Percentiles rank a stretch among this genome's conserved stretches.
phyloP scores from a whole-genome alignment of 2,888 invertebrate species.

The Rugalucina vietnamica region DNA sequence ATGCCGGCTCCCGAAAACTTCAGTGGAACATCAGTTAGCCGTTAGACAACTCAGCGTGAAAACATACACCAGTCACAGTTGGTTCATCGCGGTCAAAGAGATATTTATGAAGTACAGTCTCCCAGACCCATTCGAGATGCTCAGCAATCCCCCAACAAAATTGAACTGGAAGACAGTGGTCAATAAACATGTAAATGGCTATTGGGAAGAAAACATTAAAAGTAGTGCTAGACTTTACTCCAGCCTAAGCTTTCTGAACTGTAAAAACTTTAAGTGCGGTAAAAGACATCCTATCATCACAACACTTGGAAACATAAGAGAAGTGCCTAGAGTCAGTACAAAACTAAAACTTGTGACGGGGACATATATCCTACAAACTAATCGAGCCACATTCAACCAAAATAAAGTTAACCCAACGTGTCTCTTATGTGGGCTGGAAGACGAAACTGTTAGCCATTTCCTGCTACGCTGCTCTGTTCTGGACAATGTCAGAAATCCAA shows the following conservation, averaged over 20 bases:
- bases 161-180: not conserved
- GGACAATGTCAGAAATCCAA: not conserved
- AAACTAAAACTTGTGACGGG: not conserved
- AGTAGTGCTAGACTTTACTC: not conserved
- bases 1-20: not conserved
- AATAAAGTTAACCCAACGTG: not conserved
- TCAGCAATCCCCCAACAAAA: not conserved
- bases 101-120: not conserved
- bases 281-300: not conserved
- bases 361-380: conserved; percentile 13
- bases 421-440: not conserved
- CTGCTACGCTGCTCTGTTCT: not conserved
- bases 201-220: not conserved
- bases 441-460: conserved; percentile 14
- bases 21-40: not conserved
- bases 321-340: not conserved
- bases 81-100: not conserved
- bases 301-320: not conserved
- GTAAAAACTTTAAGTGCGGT: not conserved
- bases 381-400: conserved; percentile 10
- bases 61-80: not conserved
- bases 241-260: not conserved
- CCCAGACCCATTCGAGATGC: not conserved
- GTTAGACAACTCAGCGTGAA: not conserved
- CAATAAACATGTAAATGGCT: not conserved